Base-by-base conservation (phyloP, 2,888 invertebrate species). In the Spicauda simplicius region DNA sequence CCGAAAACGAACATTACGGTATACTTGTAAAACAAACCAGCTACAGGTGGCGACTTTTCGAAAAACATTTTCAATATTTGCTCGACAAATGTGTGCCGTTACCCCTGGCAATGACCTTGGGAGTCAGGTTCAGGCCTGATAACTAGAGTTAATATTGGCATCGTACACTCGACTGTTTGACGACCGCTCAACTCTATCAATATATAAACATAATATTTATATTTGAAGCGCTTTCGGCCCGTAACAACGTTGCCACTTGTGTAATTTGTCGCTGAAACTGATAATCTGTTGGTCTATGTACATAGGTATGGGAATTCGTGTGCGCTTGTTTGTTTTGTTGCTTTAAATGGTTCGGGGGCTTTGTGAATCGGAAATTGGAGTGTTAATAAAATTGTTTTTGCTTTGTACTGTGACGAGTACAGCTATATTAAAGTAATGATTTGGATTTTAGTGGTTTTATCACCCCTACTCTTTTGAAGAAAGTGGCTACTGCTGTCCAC, bases 201-300 rank as follows among this genome's bases (percentile, higher is more conserved):
- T 92, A 92, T 91, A 91, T 92, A 92, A 90, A 93, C 91, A 92
- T 86, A 90, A 91, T 92, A 91, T 93, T 92, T 92, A 91, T 92
- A 90, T 91, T 90, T 90, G 86, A 84, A 83, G 81, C 85, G 82
- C 85, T 88, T 88, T 88, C 81, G 84, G 86, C 83, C 76, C 81
- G 79, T 80, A 79, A 80, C 78, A 78, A 78, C 77, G 71, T 66
- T 56, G 77, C 80, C 85, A 86, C 84, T 88, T 90, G 88, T 89
- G 87, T 90, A 89, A 88, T 85, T 86, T 88, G 87, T 85, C 82
- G 80, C 88, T 90, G 88, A 89, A 90, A 89, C 82, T 87, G 86
- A 88, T 91, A 88, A 90, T 90, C 86, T 84, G 76, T 81, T 75
- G 82, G 80, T 80, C 75, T 81, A 77, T 81, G 76, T 81, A 67